Evolutionary conservation across 2,888 invertebrate genomes (phyloP).

Genomic region (Operophtera brumata): DNA sequence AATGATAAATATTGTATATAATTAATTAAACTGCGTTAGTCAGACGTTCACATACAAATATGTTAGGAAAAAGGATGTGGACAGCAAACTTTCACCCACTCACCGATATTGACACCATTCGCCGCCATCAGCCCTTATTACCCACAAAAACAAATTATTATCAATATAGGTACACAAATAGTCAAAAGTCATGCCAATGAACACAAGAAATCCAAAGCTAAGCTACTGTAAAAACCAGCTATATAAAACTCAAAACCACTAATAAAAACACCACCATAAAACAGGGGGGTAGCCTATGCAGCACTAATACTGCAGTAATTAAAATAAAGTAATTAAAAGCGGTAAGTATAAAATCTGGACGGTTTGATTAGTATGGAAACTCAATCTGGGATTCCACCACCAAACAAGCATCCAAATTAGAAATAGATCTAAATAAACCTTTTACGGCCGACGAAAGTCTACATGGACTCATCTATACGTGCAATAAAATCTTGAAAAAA

Average conservation of each 20-base stretch:
- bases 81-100: constrained; percentile 56
- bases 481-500: no score
- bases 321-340: constrained; percentile 36
- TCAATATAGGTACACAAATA: constrained; percentile 52
- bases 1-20: constrained; percentile 13
- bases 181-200: constrained; percentile 43
- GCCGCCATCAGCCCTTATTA: constrained; percentile 67
- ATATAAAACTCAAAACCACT: constrained; percentile 26
- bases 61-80: constrained; percentile 50
- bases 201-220: constrained; percentile 18
- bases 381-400: constrained; percentile 30
- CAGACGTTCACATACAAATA: constrained; percentile 51
- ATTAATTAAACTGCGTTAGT: constrained; percentile 42
- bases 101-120: constrained; percentile 67
- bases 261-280: constrained; percentile 29
- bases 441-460: constrained; percentile 27
- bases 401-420: constrained; percentile 31
- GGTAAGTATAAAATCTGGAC: constrained; percentile 31
- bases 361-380: constrained; percentile 33
- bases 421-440: constrained; percentile 28
- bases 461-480: constrained; percentile 20
- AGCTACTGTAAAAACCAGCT: constrained; percentile 8
- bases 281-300: constrained; percentile 35
- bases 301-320: constrained; percentile 29
- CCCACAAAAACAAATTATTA: constrained; percentile 65